Evolutionary conservation across 2,113 vertebrate genomes (phyloP).

Genomic region (Micronycteris hirsuta): DNA sequence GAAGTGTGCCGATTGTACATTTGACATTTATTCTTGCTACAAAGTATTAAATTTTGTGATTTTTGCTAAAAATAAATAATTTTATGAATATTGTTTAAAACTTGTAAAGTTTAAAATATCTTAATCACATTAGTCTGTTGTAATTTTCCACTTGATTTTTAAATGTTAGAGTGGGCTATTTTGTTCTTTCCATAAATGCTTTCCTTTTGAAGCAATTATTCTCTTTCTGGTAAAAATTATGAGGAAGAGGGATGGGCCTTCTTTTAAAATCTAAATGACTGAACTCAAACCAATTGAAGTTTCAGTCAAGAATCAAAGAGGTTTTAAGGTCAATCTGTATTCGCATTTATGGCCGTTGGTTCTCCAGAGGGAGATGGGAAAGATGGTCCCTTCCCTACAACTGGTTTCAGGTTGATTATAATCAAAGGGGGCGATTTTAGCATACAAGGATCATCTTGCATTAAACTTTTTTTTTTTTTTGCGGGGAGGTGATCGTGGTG

Average conservation of each 20-base stretch:
- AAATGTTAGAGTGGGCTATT: not conserved
- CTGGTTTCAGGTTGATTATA: constrained; percentile 44
- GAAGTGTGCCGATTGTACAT: not conserved
- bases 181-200: not conserved
- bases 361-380: not conserved
- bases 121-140: not conserved
- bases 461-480: not conserved
- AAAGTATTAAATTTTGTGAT: not conserved
- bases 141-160: constrained; percentile 34
- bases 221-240: not conserved
- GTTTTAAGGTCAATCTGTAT: constrained; percentile 32
- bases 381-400: not conserved
- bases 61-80: not conserved
- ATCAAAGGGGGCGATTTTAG: not conserved
- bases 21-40: not conserved
- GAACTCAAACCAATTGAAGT: constrained; percentile 16
- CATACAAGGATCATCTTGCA: constrained; percentile 33
- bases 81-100: not conserved
- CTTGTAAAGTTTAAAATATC: not conserved
- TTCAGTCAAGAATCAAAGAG: constrained; percentile 18
- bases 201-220: constrained; percentile 33
- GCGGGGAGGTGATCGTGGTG: not conserved
- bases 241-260: not conserved
- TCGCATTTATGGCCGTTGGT: not conserved
- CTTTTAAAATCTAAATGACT: constrained; percentile 14